Base-by-base conservation (phyloP, 2,888 invertebrate genomes). In the Alsophila aescularia region DNA sequence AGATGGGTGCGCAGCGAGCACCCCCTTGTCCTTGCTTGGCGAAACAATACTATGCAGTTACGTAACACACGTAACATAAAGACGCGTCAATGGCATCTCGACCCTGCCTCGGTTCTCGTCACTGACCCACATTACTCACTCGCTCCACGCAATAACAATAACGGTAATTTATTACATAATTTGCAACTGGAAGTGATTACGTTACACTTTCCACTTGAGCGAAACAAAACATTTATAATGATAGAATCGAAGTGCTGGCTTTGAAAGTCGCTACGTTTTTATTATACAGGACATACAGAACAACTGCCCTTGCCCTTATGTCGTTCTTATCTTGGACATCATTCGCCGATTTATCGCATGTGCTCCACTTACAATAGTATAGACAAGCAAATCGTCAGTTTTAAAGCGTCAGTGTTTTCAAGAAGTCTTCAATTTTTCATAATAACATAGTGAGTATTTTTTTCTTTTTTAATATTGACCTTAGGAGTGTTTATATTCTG, bases 71-170 rank as follows among this genome's bases (percentile, higher is more conserved):
- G 29, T 45, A 55, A 55, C 40, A 55, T 41, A 29, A 56, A 55
- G 78, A 80, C 77, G 77, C 85, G 84, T 87, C 89, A 88, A 86
- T 83, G 86, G 85, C 86, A 87, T 87, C 87, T 86, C 87, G 90
- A 89, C 89, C 90, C 88, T 87, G 89, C 82, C 78, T 82, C 81
- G 76, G 81, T 82, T 87, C 86, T 88, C 83, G 87, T 84, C 84
- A 88, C 83, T 89, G 90, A 89, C 90, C 89, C 89, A 90, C 88
- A 88, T 90, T 79, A 81, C 82, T 80, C 80, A 79, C 76, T 77
- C 77, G 77, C 73, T 78, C 70, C 75, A 77, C 79, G 78, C 77
- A 85, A 83, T 82, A 82, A 81, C 85, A 82, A 85, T 85, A 85
- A 84, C 85, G 82, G 83, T 78, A 77, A 79, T 70, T 76, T 73